Percentiles rank a stretch among this genome's conserved stretches.
Conservation (phyloP, 2,797 vertebrate genomes). For the Molothrus aeneus region DNA sequence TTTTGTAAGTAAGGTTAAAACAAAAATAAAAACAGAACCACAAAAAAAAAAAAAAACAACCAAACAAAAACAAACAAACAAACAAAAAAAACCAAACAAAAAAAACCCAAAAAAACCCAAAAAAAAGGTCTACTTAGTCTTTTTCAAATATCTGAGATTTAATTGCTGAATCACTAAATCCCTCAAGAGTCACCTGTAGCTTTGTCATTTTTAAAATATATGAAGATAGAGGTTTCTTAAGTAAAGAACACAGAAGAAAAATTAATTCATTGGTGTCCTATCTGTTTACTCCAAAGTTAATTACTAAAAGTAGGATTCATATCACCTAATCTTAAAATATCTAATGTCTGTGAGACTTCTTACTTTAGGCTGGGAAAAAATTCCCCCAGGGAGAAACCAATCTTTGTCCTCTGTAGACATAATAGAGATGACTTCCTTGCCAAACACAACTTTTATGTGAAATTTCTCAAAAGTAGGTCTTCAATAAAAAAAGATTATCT, state of each 20-base stretch:
- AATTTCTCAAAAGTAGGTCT: neutral
- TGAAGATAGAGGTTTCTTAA: neutral
- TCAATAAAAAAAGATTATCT: neutral
- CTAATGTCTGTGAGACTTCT: neutral
- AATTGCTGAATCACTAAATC: neutral
- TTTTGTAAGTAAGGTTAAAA: neutral
- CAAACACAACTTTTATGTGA: neutral
- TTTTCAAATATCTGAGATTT: neutral
- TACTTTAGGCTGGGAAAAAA: neutral
- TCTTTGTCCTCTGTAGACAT: neutral
- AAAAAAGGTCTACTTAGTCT: neutral
- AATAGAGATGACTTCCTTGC: neutral
- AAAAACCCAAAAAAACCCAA: too few relatives aligned
- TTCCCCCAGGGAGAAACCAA: neutral
- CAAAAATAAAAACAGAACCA: neutral
- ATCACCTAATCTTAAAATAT: neutral
- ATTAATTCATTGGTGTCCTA: neutral
- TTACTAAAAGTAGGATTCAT: neutral
- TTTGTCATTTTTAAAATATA: neutral
- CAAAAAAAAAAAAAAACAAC: neutral
- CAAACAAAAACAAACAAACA: neutral
- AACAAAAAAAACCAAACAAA: too few relatives aligned
- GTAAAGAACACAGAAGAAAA: neutral
- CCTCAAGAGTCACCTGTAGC: neutral
- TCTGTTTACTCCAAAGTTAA: neutral